Percentiles rank a stretch among this genome's conserved stretches.
phyloP scores from a whole-genome alignment of 2,797 vertebrate species.

The Karalla daura region DNA sequence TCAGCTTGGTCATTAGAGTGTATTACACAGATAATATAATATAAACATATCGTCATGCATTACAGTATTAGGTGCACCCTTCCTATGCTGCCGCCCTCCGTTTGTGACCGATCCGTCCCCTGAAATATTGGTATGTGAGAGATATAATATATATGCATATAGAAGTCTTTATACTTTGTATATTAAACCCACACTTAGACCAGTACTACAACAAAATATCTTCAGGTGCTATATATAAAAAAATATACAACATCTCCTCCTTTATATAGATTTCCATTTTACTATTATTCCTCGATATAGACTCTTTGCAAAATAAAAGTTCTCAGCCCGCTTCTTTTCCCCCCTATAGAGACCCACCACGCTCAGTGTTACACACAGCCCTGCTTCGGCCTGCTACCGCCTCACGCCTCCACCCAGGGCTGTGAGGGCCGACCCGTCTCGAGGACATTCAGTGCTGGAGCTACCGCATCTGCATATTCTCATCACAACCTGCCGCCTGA shows the following conservation, averaged over 20 bases:
- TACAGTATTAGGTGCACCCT: constrained; percentile 69
- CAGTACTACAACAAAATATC: constrained; percentile 84
- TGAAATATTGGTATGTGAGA: constrained; percentile 59
- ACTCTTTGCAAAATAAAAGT: constrained; percentile 81
- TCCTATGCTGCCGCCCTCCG: constrained; percentile 52
- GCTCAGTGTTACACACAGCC: constrained; percentile 59
- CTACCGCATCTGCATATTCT: constrained; percentile 53
- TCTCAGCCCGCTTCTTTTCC: constrained; percentile 49
- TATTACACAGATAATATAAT: constrained; percentile 54
- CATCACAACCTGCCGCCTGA: constrained; percentile 30
- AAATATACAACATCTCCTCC: constrained; percentile 84
- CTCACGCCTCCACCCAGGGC: constrained; percentile 33
- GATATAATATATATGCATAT: constrained; percentile 35
- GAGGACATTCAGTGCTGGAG: constrained; percentile 43
- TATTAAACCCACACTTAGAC: constrained; percentile 78
- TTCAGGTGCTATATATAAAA: constrained; percentile 81
- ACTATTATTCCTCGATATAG: constrained; percentile 74
- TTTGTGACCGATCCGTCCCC: constrained; percentile 64
- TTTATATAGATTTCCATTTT: constrained; percentile 79
- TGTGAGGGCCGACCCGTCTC: constrained; percentile 37
- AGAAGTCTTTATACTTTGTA: constrained; percentile 65
- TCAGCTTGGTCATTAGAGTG: constrained; percentile 51
- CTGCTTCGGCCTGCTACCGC: too few relatives aligned
- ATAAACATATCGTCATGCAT: constrained; percentile 73
- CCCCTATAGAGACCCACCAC: constrained; percentile 37